Percentiles rank a stretch among this genome's conserved stretches.
Conservation (phyloP, 2,113 vertebrate species). For the Patagioenas fasciata region DNA sequence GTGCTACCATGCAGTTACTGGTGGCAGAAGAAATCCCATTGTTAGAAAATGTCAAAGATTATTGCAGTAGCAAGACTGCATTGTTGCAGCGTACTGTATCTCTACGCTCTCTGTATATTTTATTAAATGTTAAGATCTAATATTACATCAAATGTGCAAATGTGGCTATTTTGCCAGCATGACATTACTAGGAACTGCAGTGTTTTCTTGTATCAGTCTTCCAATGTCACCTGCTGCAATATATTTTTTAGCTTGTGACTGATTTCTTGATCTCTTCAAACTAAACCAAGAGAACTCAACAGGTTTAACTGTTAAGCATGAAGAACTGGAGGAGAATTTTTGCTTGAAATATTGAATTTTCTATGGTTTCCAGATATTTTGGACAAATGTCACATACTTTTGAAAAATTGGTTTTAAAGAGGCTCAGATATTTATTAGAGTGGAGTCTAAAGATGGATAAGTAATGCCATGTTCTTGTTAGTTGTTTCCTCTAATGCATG, state of each 20-base stretch:
- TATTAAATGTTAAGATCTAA: background rate
- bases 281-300: background rate
- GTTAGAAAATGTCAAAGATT: background rate
- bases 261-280: background rate
- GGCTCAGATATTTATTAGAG: background rate
- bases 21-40: background rate
- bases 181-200: background rate
- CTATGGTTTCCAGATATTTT: background rate
- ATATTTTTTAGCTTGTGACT: background rate
- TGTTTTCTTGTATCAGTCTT: background rate
- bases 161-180: background rate
- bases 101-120: background rate
- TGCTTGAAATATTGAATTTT: background rate
- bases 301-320: background rate
- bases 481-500: background rate
- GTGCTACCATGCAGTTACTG: background rate
- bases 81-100: background rate
- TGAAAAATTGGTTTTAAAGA: background rate
- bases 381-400: background rate
- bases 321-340: background rate
- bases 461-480: background rate
- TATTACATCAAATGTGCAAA: background rate
- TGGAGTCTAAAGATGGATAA: background rate
- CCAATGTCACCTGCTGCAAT: background rate
- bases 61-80: background rate